A percentile compares a stretch with the other conserved stretches of the same genome.
These are phyloP conservation scores for Sebastolobus altivelis DNA, from an alignment of 2,797 vertebrate genomes.

Conservation along the genomic window DNA sequence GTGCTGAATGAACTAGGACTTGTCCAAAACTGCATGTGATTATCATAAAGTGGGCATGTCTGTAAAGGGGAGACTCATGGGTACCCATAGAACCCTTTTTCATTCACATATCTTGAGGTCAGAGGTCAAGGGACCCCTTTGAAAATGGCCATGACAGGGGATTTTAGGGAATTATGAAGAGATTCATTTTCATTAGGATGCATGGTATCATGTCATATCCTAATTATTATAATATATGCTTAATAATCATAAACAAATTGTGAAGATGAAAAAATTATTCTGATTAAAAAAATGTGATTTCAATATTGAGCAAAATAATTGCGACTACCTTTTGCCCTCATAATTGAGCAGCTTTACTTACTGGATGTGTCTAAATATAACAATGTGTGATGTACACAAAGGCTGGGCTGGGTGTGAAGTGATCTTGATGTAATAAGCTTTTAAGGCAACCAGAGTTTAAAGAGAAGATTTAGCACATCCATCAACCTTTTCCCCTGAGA, in stretches of 20 bases:
- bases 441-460: conserved; percentile 22
- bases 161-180: not conserved
- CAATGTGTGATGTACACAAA: conserved; percentile 21
- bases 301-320: not conserved
- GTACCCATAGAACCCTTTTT: fast-evolving
- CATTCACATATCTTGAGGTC: too few relatives aligned
- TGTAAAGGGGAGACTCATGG: too few relatives aligned
- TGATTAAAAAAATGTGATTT: not conserved
- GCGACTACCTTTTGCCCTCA: not conserved
- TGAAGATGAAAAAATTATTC: not conserved
- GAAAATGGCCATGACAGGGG: too few relatives aligned
- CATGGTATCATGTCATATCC: not conserved
- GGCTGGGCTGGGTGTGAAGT: conserved; percentile 19
- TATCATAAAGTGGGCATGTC: too few relatives aligned
- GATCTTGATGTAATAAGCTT: conserved; percentile 38
- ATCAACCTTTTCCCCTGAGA: conserved; percentile 29
- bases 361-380: not conserved
- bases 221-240: conserved; percentile 2
- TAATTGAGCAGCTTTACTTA: conserved; percentile 3
- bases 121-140: fast-evolving
- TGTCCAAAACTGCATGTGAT: too few relatives aligned
- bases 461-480: conserved; percentile 41
- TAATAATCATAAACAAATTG: not conserved
- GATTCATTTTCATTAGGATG: not conserved
- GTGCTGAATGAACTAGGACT: too few relatives aligned